phyloP scores from a whole-genome alignment of 1,140 invertebrate species.

The Trachymyrmex cornetzi region DNA sequence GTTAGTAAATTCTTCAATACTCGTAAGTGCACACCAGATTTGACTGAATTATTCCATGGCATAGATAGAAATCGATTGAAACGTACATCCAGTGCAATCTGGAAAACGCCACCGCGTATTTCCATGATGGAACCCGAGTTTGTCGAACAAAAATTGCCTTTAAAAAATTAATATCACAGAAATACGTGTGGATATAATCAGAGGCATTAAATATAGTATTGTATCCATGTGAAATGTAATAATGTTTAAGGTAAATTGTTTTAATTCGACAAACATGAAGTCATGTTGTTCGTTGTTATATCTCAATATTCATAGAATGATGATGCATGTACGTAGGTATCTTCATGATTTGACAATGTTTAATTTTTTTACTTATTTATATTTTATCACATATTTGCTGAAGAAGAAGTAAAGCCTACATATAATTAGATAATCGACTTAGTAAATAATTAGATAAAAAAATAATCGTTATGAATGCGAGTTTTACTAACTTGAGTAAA shows the following conservation, averaged over 20 bases:
- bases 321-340: slow-evolving; percentile 28
- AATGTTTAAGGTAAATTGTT: slow-evolving; percentile 7
- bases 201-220: not conserved
- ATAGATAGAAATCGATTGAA: slow-evolving; percentile 89
- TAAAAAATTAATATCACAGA: slow-evolving; percentile 10
- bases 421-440: slow-evolving; percentile 14
- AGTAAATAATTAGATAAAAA: slow-evolving; percentile 23
- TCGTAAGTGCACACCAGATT: slow-evolving; percentile 89
- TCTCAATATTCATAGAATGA: not conserved
- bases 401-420: slow-evolving; percentile 5
- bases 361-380: slow-evolving; percentile 48
- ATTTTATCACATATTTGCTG: slow-evolving; percentile 27
- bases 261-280: slow-evolving; percentile 8
- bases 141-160: not conserved
- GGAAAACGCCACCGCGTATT: slow-evolving; percentile 90
- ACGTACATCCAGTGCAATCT: slow-evolving; percentile 91
- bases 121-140: slow-evolving; percentile 80
- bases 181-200: not conserved
- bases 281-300: slow-evolving; percentile 31
- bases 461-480: not conserved
- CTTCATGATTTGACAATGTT: not conserved
- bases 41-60: slow-evolving; percentile 89
- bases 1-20: slow-evolving; percentile 89
- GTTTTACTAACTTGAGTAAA: not conserved
- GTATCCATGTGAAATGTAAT: slow-evolving; percentile 7